These are phyloP conservation scores for Rousettus madagascariensis DNA, from an alignment of 2,797 vertebrate genomes.

Conservation along the genomic window DNA sequence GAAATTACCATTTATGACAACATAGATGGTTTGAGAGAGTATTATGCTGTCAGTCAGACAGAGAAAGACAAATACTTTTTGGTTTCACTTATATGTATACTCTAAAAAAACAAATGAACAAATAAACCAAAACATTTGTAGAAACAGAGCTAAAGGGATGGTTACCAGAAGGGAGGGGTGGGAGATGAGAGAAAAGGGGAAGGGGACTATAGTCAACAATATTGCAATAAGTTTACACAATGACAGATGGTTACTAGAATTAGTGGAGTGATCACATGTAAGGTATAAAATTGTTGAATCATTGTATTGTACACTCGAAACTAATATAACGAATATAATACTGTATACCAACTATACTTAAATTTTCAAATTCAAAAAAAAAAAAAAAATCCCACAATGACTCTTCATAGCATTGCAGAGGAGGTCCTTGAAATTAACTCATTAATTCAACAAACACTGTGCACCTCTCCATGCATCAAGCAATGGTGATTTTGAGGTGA, in stretches of 20 bases:
- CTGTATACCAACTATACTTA: not conserved
- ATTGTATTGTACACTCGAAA: not conserved
- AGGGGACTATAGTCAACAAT: not conserved
- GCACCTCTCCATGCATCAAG: rapidly evolving
- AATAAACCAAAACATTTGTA: not conserved
- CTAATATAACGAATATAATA: not conserved
- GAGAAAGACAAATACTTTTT: not conserved
- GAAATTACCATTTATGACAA: not conserved
- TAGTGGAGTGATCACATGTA: not conserved
- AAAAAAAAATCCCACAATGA: not conserved
- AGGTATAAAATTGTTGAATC: not conserved
- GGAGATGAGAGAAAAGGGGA: not conserved
- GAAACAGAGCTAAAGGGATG: not conserved
- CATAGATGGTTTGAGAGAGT: not conserved
- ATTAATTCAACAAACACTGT: not conserved
- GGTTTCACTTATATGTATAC: not conserved
- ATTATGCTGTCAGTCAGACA: not conserved
- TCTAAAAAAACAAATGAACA: not conserved
- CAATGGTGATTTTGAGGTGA: rapidly evolving
- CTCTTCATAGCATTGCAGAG: too few relatives aligned
- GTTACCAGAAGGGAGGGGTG: not conserved
- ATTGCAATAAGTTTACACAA: not conserved
- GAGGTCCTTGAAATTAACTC: not conserved
- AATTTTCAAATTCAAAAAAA: not conserved
- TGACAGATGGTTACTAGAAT: too few relatives aligned